Conservation (phyloP, 2,888 invertebrate genomes). For the Villa cingulata region DNA sequence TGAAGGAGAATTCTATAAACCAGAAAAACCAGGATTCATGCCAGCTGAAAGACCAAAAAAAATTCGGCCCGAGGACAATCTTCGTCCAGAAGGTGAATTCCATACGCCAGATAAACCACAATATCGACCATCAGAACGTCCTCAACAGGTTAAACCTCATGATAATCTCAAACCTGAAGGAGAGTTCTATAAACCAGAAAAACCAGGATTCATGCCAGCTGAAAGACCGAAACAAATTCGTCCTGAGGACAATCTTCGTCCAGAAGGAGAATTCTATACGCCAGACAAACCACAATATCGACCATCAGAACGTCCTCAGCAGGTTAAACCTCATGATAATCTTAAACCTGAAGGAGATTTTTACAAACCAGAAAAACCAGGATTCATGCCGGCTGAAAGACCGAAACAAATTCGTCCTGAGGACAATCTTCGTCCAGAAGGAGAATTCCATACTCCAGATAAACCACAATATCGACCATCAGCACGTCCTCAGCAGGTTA, state of each 20-base stretch:
- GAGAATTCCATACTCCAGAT: slow-evolving; percentile 33
- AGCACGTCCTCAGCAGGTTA: slow-evolving; percentile 36
- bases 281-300: slow-evolving; percentile 33
- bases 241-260: slow-evolving; percentile 39
- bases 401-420: slow-evolving; percentile 36
- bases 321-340: slow-evolving; percentile 42
- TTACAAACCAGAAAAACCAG: slow-evolving; percentile 39
- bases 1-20: slow-evolving; percentile 40
- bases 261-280: slow-evolving; percentile 37
- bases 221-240: slow-evolving; percentile 33
- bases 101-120: slow-evolving; percentile 30
- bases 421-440: slow-evolving; percentile 41
- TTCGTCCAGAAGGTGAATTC: slow-evolving; percentile 39
- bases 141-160: slow-evolving; percentile 36
- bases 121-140: slow-evolving; percentile 24
- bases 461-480: slow-evolving; percentile 25
- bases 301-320: slow-evolving; percentile 37
- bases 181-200: slow-evolving; percentile 39
- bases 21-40: slow-evolving; percentile 38
- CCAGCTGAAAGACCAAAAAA: slow-evolving; percentile 27
- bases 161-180: slow-evolving; percentile 44
- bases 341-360: slow-evolving; percentile 40
- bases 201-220: slow-evolving; percentile 32
- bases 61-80: slow-evolving; percentile 38
- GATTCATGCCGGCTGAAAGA: slow-evolving; percentile 28